Evolutionary conservation across 2,888 invertebrate species (phyloP).

Genomic region (Eupithecia dodoneata): DNA sequence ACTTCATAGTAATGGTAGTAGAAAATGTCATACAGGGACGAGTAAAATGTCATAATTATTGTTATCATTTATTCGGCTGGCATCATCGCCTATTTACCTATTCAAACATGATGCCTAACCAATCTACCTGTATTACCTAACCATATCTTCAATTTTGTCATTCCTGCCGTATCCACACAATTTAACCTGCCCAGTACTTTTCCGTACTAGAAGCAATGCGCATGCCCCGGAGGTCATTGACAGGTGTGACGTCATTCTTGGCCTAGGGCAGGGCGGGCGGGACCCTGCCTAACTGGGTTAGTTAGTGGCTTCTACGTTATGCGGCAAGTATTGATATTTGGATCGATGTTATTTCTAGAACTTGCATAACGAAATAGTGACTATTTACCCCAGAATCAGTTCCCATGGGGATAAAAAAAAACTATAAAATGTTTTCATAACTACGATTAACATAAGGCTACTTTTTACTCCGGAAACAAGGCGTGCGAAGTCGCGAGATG

Average conservation of each 20-base stretch:
- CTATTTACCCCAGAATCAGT: too few species aligned
- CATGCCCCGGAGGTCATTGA: constrained; percentile 35
- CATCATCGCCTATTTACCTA: background rate
- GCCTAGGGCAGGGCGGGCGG: constrained; percentile 38
- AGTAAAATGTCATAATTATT: too few species aligned
- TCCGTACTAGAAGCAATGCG: constrained; percentile 35
- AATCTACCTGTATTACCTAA: background rate
- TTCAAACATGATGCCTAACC: background rate
- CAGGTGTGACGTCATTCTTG: constrained; percentile 40
- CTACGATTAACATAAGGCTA: background rate
- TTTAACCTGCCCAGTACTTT: constrained; percentile 27
- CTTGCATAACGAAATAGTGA: background rate
- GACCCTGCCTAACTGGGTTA: constrained; percentile 26
- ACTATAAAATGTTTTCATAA: background rate
- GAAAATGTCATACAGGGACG: background rate
- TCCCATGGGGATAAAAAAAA: background rate
- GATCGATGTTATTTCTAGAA: background rate
- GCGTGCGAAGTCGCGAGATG: background rate
- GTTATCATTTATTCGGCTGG: too few species aligned
- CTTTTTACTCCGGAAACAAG: background rate
- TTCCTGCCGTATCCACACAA: background rate
- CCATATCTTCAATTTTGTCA: background rate
- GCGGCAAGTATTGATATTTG: constrained; percentile 1
- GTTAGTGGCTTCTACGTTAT: background rate
- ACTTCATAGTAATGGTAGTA: background rate